phyloP scores from a whole-genome alignment of 2,113 vertebrate genomes.

The Scomber japonicus region DNA sequence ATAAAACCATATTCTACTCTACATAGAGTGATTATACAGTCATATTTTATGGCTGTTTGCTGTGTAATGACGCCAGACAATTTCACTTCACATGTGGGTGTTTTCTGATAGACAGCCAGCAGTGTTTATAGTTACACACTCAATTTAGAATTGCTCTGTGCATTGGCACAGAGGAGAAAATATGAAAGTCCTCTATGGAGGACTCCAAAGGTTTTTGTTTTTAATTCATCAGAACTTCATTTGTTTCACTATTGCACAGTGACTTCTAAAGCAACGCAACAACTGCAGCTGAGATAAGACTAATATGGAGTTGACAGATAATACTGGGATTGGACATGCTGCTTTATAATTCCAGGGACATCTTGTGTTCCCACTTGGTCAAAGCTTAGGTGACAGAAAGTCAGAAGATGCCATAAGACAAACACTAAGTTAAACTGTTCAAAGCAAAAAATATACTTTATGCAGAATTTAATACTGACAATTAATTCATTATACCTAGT shows the following conservation, averaged over 20 bases:
- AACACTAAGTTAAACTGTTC: neutral
- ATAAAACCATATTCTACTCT: slow-evolving; percentile 27
- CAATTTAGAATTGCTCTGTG: slow-evolving; percentile 45
- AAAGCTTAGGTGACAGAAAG: slow-evolving; percentile 20
- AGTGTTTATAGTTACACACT: slow-evolving; percentile 51
- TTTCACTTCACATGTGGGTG: slow-evolving; percentile 55
- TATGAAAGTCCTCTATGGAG: slow-evolving; percentile 52
- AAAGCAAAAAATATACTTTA: neutral
- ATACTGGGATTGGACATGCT: slow-evolving; percentile 57
- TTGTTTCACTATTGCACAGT: slow-evolving; percentile 59
- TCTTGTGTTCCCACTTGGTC: slow-evolving; percentile 22
- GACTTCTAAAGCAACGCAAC: slow-evolving; percentile 56
- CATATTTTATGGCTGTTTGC: slow-evolving; percentile 14
- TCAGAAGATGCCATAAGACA: slow-evolving; percentile 24
- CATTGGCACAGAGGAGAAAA: slow-evolving; percentile 37
- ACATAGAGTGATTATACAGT: slow-evolving; percentile 13
- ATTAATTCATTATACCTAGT: neutral
- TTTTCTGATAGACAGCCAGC: slow-evolving; percentile 58
- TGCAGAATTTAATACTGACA: neutral
- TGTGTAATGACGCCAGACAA: slow-evolving; percentile 26
- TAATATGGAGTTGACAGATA: slow-evolving; percentile 63
- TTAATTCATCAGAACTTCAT: slow-evolving; percentile 61
- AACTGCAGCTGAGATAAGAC: slow-evolving; percentile 60
- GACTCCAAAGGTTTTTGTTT: slow-evolving; percentile 64
- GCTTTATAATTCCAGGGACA: slow-evolving; percentile 26